These are phyloP conservation scores for Cataglyphis livida DNA, from an alignment of 2,888 invertebrate species.

Conservation along the genomic window DNA sequence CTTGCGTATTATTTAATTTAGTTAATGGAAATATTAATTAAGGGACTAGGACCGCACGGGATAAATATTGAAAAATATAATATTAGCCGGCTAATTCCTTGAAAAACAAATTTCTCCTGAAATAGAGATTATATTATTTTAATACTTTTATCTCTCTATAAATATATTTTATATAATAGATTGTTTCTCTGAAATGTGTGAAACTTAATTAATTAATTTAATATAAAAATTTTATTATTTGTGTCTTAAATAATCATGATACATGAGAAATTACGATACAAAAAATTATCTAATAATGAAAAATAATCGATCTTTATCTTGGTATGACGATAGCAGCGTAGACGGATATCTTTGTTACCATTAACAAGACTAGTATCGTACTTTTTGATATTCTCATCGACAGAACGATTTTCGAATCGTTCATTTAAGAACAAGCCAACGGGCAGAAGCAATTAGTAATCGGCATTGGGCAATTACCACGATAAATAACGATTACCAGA, in stretches of 20 bases:
- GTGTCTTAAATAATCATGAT: background rate
- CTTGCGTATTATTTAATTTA: conserved; percentile 47
- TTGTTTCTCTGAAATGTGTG: background rate
- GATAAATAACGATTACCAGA: conserved; percentile 73
- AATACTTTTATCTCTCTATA: background rate
- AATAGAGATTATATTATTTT: conserved; percentile 22
- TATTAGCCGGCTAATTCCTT: conserved; percentile 4
- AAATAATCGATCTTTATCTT: conserved; percentile 1
- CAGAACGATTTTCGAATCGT: conserved; percentile 65
- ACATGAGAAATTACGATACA: background rate
- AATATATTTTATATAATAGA: background rate
- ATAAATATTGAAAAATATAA: conserved; percentile 30
- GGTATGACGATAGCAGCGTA: background rate
- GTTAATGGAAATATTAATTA: conserved; percentile 51
- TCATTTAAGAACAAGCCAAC: conserved; percentile 46
- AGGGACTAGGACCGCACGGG: background rate
- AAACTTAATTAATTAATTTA: background rate
- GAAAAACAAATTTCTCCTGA: conserved; percentile 24
- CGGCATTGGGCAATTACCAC: conserved; percentile 76
- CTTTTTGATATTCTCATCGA: conserved; percentile 58
- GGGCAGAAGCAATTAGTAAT: conserved; percentile 77
- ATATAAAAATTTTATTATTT: background rate
- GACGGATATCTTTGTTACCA: background rate
- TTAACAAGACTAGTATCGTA: background rate
- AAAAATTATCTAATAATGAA: background rate